These are phyloP conservation scores for Tetrao urogallus DNA, from an alignment of 2,113 vertebrate species.

Conservation along the genomic window DNA sequence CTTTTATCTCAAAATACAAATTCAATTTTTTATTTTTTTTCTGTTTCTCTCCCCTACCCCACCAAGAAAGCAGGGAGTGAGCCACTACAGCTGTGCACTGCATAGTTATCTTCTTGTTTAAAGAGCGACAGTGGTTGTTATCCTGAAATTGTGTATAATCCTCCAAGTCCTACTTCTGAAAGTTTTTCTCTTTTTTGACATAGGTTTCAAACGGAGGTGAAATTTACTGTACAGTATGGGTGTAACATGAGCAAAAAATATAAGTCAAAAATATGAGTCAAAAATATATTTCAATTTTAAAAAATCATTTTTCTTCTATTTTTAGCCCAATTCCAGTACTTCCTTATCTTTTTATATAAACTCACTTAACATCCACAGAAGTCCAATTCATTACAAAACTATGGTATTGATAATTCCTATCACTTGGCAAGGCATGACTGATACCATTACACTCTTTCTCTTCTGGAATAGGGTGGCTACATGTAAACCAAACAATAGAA, in stretches of 20 bases:
- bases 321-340: neutral
- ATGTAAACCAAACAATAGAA: neutral
- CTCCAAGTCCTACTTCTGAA: neutral
- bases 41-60: too few species aligned
- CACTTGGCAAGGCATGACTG: neutral
- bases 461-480: neutral
- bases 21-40: too few species aligned
- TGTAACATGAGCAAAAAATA: neutral
- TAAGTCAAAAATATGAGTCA: neutral
- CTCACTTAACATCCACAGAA: neutral
- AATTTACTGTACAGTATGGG: neutral
- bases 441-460: accelerated
- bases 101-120: too few species aligned
- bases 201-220: neutral
- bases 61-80: too few species aligned
- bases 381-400: neutral
- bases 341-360: neutral
- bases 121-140: neutral
- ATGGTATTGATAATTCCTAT: neutral
- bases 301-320: neutral
- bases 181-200: too few species aligned
- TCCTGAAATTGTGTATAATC: neutral
- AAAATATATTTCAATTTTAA: neutral
- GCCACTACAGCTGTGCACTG: too few species aligned
- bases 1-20: too few species aligned